Base-by-base conservation (phyloP, 2,888 invertebrate genomes). In the Saturnia japonica region DNA sequence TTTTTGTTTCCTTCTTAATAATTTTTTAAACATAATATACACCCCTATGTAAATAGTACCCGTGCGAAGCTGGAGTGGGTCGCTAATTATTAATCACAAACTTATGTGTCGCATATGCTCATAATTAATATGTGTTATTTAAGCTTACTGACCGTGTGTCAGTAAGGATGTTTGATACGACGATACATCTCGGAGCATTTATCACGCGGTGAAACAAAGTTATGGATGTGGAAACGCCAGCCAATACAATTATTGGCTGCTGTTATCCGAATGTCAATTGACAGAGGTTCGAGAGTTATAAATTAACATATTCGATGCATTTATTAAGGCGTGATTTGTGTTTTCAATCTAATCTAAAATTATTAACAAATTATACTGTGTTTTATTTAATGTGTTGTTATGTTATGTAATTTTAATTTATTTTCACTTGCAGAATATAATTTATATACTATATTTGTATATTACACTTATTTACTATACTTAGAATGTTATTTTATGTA, bases 261-360 rank as follows among this genome's bases (percentile, higher is more conserved):
- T 78, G 82, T 80, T 83, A 84, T 79, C 74, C 76, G 71, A 79
- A 75, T 80, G 83, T 82, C 80, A 86, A 83, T 85, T 83, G 69
- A 75, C 73, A 78, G 70, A 77, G 74, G 71, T 77, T 78, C 72
- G 74, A 71, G 22, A 62, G 64, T 71, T 68, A 79, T 82, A 80
- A 78, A 85, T 85, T 85, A 82, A 77, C 79, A 81, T 80, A 79
- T 75, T n/a, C 78, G 75, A 79, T 77, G 74, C 76, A 80, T 80
- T 80, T 81, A 75, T 79, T 79, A 78, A 64, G 76, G 68, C 74
- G 69, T 72, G 70, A 79, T 73, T 47, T 72, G 70, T 71, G 72
- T 70, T 72, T 57, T 45, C 9, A 25, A 25, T 57, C 1, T 25
- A 57, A 57, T 25, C 25, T 57, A 25, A 57, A 51, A 57, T 12